These are phyloP conservation scores for Corynorhinus townsendii DNA, from an alignment of 2,113 vertebrate genomes.

Conservation along the genomic window DNA sequence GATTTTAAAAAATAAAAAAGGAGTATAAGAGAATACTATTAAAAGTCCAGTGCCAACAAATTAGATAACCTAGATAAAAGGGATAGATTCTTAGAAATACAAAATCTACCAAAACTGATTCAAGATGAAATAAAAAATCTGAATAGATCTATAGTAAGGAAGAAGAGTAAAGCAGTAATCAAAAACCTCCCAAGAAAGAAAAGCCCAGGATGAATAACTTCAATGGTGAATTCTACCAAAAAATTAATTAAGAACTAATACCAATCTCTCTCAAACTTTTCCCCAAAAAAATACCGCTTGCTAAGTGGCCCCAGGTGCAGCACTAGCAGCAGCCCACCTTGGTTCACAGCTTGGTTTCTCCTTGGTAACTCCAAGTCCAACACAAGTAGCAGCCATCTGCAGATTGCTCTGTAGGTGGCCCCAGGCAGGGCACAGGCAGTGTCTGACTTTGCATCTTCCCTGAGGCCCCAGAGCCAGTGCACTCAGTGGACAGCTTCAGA, in stretches of 20 bases:
- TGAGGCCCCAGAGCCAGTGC: not conserved
- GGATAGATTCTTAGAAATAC: not conserved
- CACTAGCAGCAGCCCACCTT: not conserved
- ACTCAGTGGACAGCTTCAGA: not conserved
- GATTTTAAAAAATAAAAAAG: not conserved
- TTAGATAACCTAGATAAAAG: not conserved
- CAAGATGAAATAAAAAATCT: not conserved
- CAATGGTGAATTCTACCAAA: not conserved
- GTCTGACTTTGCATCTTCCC: not conserved
- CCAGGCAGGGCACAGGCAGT: not conserved
- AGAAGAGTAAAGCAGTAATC: not conserved
- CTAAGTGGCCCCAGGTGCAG: not conserved
- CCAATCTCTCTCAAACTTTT: not conserved
- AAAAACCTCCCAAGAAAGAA: not conserved
- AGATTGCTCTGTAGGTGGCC: not conserved
- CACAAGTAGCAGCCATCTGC: not conserved
- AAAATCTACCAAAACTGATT: not conserved
- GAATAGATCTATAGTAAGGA: not conserved
- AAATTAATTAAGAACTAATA: not conserved
- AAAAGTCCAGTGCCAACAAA: not conserved
- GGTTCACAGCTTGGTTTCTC: not conserved
- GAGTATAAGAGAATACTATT: not conserved
- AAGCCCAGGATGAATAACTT: not conserved
- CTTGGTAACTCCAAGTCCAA: not conserved
- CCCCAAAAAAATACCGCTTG: not conserved